phyloP scores from a whole-genome alignment of 2,113 vertebrate species.

The Spermophilus dauricus region DNA sequence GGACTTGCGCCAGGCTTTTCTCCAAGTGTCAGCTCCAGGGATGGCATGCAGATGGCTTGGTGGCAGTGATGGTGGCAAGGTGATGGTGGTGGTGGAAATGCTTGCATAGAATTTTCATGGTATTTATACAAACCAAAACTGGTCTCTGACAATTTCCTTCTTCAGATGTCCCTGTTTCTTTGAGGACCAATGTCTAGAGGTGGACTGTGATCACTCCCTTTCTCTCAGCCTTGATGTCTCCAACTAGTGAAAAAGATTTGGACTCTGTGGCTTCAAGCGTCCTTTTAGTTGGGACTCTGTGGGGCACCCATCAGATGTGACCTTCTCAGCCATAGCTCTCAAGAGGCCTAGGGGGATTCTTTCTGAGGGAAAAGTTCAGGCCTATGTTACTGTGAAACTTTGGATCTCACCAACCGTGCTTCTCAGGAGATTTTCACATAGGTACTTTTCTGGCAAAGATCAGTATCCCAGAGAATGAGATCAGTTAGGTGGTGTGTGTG shows the following conservation, averaged over 20 bases:
- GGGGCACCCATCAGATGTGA: neutral
- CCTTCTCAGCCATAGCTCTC: neutral
- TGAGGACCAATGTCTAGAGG: neutral
- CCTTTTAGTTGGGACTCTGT: neutral
- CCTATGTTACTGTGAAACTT: neutral
- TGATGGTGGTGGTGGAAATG: neutral
- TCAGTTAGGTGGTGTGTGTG: neutral
- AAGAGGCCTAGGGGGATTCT: neutral
- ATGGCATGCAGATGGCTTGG: neutral
- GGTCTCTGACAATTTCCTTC: neutral
- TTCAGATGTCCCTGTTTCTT: neutral
- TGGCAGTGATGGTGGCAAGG: neutral
- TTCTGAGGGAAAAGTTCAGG: neutral
- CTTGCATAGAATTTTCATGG: neutral
- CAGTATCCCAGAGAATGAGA: neutral
- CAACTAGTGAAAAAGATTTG: neutral
- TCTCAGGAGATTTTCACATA: neutral
- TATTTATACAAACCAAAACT: constrained; percentile 27
- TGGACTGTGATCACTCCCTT: neutral
- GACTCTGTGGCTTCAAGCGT: neutral
- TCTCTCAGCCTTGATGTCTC: neutral
- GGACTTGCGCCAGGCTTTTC: neutral
- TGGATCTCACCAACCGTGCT: neutral
- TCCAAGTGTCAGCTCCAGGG: neutral
- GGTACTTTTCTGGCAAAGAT: neutral